phyloP scores from a whole-genome alignment of 2,113 vertebrate species.

The Nanger granti region DNA sequence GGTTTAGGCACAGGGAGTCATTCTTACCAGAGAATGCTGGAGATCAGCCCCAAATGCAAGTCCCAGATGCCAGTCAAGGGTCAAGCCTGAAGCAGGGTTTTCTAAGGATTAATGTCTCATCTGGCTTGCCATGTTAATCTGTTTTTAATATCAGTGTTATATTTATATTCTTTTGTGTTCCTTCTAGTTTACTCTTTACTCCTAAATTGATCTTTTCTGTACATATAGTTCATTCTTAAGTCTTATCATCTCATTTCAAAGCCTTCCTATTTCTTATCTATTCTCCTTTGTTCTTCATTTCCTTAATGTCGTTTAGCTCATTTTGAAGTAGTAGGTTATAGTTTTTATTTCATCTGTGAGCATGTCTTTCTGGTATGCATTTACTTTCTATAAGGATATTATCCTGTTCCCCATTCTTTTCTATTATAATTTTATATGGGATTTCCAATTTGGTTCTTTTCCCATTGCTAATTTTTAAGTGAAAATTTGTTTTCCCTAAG shows the following conservation, averaged over 20 bases:
- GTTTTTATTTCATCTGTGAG: not conserved
- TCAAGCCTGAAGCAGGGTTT: not conserved
- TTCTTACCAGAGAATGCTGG: not conserved
- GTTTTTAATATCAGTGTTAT: not conserved
- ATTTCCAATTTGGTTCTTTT: not conserved
- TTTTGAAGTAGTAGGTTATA: not conserved
- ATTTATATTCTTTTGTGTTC: not conserved
- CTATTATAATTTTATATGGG: not conserved
- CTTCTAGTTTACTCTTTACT: not conserved
- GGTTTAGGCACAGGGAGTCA: not conserved
- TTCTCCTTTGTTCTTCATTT: not conserved
- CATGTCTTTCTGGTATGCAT: not conserved
- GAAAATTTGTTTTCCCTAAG: not conserved
- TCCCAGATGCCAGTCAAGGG: not conserved
- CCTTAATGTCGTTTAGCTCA: not conserved
- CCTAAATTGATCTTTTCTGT: not conserved
- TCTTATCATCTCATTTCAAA: not conserved
- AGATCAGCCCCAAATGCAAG: not conserved
- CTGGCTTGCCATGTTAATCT: not conserved
- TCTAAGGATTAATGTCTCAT: not conserved
- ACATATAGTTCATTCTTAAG: not conserved
- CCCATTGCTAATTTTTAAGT: not conserved
- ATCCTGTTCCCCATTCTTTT: not conserved
- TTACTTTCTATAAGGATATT: not conserved
- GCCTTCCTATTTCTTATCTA: not conserved